These are phyloP conservation scores for Lepus europaeus DNA, from an alignment of 2,113 vertebrate species.

Conservation along the genomic window DNA sequence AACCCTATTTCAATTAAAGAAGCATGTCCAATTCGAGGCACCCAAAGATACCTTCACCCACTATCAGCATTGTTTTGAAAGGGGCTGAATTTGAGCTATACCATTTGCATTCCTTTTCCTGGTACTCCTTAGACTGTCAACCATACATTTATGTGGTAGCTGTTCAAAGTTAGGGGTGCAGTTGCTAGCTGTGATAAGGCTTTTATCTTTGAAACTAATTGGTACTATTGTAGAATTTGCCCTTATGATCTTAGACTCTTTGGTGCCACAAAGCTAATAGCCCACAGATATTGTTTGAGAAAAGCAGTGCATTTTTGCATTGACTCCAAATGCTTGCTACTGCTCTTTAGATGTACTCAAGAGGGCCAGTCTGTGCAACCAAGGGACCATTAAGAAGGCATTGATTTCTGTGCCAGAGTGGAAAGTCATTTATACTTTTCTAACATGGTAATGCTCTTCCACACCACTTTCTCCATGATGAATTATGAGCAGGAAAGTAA, in stretches of 20 bases:
- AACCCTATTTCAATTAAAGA: constrained; percentile 38
- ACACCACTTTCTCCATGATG: background rate
- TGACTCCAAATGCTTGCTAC: constrained; percentile 36
- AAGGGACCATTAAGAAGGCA: constrained; percentile 15
- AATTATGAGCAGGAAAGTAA: constrained; percentile 38
- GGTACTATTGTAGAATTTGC: constrained; percentile 64
- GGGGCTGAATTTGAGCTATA: background rate
- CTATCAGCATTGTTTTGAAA: background rate
- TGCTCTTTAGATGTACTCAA: constrained; percentile 43
- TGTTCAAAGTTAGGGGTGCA: constrained; percentile 32
- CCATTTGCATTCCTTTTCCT: background rate
- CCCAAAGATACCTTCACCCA: background rate
- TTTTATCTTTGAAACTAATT: constrained; percentile 65
- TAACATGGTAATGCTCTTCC: constrained; percentile 24
- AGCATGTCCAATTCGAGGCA: background rate
- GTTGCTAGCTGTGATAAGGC: constrained; percentile 26
- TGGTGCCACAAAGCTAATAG: constrained; percentile 57
- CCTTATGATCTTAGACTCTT: constrained; percentile 59
- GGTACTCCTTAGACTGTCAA: background rate
- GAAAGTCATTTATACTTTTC: constrained; percentile 57
- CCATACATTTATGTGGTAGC: background rate
- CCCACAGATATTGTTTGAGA: constrained; percentile 66
- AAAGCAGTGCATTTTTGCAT: constrained; percentile 39
- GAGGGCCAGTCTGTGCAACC: background rate
- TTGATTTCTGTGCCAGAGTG: constrained; percentile 39